Conservation (phyloP, 2,113 vertebrate genomes). For the Ophiodon elongatus region DNA sequence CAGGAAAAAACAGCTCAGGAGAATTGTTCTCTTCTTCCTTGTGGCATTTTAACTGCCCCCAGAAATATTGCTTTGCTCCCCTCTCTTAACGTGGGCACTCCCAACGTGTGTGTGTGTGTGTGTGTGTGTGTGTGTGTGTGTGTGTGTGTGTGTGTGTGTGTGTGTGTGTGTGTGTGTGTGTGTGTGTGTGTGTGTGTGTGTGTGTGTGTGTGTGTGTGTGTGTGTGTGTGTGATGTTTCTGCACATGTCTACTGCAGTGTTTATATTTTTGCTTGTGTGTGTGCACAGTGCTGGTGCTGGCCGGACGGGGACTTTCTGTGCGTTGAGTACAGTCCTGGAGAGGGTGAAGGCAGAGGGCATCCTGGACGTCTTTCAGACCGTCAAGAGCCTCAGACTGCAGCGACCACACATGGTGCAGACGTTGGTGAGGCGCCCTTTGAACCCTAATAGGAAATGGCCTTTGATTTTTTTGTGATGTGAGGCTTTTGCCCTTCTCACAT, state of each 20-base stretch:
- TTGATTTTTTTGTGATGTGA: background rate
- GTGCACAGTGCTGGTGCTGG: conserved; percentile 94
- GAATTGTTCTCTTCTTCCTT: conserved; percentile 60
- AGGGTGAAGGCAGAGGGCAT: conserved; percentile 98
- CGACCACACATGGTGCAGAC: conserved; percentile 99
- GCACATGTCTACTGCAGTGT: background rate
- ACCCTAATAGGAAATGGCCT: background rate
- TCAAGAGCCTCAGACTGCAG: conserved; percentile 98
- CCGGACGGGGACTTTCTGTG: conserved; percentile 97
- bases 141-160: no score
- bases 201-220: no score
- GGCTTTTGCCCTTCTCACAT: background rate
- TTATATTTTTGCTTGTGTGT: conserved; percentile 15
- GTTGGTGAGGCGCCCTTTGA: conserved; percentile 87
- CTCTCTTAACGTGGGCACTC: conserved; percentile 1
- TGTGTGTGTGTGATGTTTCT: conserved; percentile 10
- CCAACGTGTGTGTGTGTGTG: background rate
- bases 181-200: no score
- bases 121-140: conserved; percentile 5
- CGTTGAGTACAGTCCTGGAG: conserved; percentile 97
- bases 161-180: no score
- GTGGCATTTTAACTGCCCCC: conserved; percentile 35
- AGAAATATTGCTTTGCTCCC: background rate
- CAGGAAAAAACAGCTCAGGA: conserved; percentile 48
- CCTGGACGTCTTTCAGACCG: conserved; percentile 98